phyloP scores from a whole-genome alignment of 2,888 invertebrate species.

The Pristionchus arcanus region DNA sequence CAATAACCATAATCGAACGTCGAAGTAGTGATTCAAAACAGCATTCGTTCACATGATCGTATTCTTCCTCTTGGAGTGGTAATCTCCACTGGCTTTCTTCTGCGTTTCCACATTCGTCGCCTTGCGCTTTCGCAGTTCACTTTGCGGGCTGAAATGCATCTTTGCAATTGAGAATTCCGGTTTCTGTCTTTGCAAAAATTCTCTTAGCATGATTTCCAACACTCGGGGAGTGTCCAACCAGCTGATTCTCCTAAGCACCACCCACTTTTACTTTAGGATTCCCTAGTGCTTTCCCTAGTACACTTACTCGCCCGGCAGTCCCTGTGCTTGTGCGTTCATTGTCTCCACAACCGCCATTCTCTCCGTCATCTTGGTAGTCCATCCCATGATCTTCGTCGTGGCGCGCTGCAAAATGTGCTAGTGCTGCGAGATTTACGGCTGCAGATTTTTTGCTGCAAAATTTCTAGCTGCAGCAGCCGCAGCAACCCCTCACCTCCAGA shows the following conservation, averaged over 20 bases:
- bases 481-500: not conserved
- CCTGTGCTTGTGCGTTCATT: no score
- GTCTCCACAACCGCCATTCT: not conserved
- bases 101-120: not conserved
- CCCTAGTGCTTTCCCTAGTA: no score
- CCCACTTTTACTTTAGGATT: no score
- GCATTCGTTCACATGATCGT: slow-evolving; percentile 3
- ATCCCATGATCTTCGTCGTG: no score
- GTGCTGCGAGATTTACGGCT: not conserved
- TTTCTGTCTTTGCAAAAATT: no score
- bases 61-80: slow-evolving; percentile 5
- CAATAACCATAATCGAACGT: no score
- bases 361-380: not conserved
- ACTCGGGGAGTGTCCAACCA: no score
- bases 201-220: no score
- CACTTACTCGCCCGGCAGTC: no score
- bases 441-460: not conserved
- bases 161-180: no score
- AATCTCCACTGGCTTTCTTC: not conserved
- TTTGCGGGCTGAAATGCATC: not conserved
- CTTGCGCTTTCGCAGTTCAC: slow-evolving; percentile 21
- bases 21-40: not conserved
- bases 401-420: not conserved
- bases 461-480: not conserved
- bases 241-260: no score